Evolutionary conservation across 1,140 invertebrate species (phyloP).

Genomic region (Oreohelix idahoensis): DNA sequence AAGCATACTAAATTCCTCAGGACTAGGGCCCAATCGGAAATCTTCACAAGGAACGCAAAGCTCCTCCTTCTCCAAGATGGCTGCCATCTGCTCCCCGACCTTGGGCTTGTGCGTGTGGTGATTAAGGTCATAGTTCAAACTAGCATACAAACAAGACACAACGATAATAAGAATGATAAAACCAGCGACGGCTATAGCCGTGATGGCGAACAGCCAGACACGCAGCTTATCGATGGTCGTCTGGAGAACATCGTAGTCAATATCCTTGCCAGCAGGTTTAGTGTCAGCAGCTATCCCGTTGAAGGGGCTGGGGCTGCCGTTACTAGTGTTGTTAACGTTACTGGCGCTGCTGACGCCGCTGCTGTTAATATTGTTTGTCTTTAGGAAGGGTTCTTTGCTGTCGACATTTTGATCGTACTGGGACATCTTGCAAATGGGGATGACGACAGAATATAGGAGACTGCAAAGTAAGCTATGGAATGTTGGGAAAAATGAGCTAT

Average conservation of each 20-base stretch:
- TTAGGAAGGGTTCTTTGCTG: not conserved
- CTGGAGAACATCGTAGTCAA: constrained; percentile 29
- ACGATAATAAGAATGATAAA: constrained; percentile 57
- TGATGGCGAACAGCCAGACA: constrained; percentile 54
- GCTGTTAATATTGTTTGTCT: not conserved
- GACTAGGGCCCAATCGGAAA: constrained; percentile 56
- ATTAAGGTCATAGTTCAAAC: constrained; percentile 57
- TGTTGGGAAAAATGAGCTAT: not conserved
- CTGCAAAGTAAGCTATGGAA: not conserved
- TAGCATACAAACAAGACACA: constrained; percentile 55
- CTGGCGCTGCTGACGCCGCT: not conserved
- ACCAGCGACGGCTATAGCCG: constrained; percentile 50
- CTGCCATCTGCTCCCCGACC: constrained; percentile 60
- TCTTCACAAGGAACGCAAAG: constrained; percentile 59
- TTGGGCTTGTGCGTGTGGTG: constrained; percentile 63
- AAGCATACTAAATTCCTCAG: constrained; percentile 55
- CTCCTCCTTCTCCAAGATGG: constrained; percentile 56
- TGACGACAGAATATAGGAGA: not conserved
- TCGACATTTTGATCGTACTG: not conserved
- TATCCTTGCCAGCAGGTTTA: not conserved
- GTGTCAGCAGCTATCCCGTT: not conserved
- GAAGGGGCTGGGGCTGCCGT: not conserved
- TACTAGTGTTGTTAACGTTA: not conserved
- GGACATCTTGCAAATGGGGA: not conserved
- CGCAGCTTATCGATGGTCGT: constrained; percentile 44